Evolutionary conservation across 1,140 invertebrate species (phyloP).

Genomic region (Stegodyphus mimosarum): DNA sequence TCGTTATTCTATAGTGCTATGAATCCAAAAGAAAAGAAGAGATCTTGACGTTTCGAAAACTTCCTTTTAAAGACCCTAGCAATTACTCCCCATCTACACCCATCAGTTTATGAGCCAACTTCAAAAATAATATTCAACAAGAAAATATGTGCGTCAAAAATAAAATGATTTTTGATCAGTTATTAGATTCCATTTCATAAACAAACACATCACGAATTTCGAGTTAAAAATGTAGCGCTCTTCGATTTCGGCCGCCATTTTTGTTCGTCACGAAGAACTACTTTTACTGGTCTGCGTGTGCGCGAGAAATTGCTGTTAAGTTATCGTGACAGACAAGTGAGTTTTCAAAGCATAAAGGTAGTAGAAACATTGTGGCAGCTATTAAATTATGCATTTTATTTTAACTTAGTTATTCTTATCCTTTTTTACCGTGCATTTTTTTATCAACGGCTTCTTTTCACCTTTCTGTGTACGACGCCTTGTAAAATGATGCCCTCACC

Average conservation of each 20-base stretch:
- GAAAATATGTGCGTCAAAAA: background rate
- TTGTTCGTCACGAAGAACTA: background rate
- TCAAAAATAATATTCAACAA: conserved; percentile 22
- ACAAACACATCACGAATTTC: conserved; percentile 20
- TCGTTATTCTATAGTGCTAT: background rate
- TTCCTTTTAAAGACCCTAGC: conserved; percentile 28
- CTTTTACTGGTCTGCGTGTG: too few species aligned
- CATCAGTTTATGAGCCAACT: background rate
- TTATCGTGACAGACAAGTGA: too few species aligned
- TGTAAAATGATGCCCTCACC: background rate
- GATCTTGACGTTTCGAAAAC: conserved; percentile 11
- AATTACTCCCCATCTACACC: conserved; percentile 20
- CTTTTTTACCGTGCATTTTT: background rate
- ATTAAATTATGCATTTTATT: too few species aligned
- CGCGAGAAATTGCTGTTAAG: too few species aligned
- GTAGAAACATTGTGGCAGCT: too few species aligned
- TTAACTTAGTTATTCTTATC: too few species aligned
- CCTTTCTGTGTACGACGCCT: conserved; percentile 3
- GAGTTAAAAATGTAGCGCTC: background rate
- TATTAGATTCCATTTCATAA: conserved; percentile 11
- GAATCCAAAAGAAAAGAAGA: background rate
- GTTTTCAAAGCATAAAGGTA: too few species aligned
- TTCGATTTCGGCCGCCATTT: background rate
- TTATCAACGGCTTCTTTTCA: background rate
- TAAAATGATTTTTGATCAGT: background rate